Percentiles rank a stretch among this genome's conserved stretches.
Conservation (phyloP, 2,113 vertebrate genomes). For the Amphilophus citrinellus region DNA sequence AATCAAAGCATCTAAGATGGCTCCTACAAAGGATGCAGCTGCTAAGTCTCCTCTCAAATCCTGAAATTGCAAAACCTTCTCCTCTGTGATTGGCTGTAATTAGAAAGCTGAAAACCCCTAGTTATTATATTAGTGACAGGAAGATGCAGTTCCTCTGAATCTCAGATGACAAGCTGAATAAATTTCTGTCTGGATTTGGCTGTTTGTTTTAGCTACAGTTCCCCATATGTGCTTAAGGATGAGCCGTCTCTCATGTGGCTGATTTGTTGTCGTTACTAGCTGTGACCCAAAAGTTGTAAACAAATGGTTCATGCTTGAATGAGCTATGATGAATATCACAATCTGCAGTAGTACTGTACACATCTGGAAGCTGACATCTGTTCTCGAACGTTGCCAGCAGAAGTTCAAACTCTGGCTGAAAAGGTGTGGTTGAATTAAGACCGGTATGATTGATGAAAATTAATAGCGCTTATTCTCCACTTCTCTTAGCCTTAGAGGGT, state of each 20-base stretch:
- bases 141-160: neutral
- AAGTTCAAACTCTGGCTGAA: neutral
- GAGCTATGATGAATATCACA: conserved; percentile 21
- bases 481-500: neutral
- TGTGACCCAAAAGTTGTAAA: conserved; percentile 55
- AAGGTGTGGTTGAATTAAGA: neutral
- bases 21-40: conserved; percentile 38
- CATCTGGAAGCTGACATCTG: conserved; percentile 70
- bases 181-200: neutral
- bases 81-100: conserved; percentile 31
- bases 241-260: conserved; percentile 27
- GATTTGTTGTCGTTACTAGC: conserved; percentile 30
- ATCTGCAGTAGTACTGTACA: conserved; percentile 28
- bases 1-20: conserved; percentile 35
- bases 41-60: conserved; percentile 15
- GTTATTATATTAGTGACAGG: conserved; percentile 43
- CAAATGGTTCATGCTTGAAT: conserved; percentile 36
- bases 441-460: neutral
- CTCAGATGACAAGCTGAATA: conserved; percentile 16
- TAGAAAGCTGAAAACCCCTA: conserved; percentile 32
- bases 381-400: neutral
- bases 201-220: conserved; percentile 26
- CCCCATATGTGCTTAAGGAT: conserved; percentile 31
- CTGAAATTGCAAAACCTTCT: conserved; percentile 10
- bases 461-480: neutral